phyloP scores from a whole-genome alignment of 2,888 invertebrate genomes.

The Epistrophe eligans region DNA sequence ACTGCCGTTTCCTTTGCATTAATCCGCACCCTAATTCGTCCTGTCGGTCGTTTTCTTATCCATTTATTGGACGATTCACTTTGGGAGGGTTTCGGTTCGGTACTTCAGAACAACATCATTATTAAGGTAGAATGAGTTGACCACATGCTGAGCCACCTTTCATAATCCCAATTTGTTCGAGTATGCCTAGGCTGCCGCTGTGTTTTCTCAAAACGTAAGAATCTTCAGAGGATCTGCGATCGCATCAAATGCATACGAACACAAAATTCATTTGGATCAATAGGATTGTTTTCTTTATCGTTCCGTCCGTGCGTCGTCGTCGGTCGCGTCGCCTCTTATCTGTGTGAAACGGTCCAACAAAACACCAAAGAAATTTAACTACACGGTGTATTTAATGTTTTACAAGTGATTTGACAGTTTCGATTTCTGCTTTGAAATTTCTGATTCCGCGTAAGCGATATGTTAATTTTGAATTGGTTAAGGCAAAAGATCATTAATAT shows the following conservation, averaged over 20 bases:
- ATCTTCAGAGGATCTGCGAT: conserved; percentile 36
- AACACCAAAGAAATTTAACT: conserved; percentile 16
- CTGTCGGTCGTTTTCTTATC: conserved; percentile 4
- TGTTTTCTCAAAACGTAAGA: conserved; percentile 42
- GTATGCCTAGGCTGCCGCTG: conserved; percentile 32
- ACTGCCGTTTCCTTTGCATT: conserved; percentile 49
- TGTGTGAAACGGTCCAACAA: conserved; percentile 26
- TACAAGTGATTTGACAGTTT: conserved; percentile 75
- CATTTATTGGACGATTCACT: conserved; percentile 25
- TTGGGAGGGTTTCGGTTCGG: conserved; percentile 17
- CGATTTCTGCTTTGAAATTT: conserved; percentile 59
- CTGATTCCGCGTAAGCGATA: conserved; percentile 24
- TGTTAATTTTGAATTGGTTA: conserved; percentile 62
- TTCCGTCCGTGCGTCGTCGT: not conserved
- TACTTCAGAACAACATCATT: conserved; percentile 57
- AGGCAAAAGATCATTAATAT: conserved; percentile 56
- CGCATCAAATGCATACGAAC: not conserved
- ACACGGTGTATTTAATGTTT: conserved; percentile 62
- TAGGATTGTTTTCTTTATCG: conserved; percentile 57
- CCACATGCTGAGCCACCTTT: conserved; percentile 68
- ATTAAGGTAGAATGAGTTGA: conserved; percentile 59
- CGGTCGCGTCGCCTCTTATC: not conserved
- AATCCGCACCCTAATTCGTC: conserved; percentile 3
- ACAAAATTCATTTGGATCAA: conserved; percentile 52
- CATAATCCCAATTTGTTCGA: conserved; percentile 72